Base-by-base conservation (phyloP, 2,888 invertebrate genomes). In the Archips crataeganus region DNA sequence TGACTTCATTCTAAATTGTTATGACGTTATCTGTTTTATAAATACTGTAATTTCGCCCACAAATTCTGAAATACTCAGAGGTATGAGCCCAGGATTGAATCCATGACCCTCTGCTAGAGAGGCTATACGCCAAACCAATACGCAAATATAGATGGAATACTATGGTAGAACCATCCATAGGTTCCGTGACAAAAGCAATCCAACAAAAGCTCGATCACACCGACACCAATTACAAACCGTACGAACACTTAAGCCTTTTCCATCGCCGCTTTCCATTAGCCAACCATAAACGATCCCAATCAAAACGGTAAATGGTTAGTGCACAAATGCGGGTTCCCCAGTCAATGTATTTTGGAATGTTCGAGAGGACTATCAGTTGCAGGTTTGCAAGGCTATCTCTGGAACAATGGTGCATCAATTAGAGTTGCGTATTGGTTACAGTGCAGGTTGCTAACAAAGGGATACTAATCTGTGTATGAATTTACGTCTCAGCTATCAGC, bases 301-400 rank as follows among this genome's bases (percentile, higher is more conserved):
- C 51, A 15, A 67, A 67, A 36, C n/a, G 42, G 2, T 11, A 32
- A 13, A 36, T 71, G 71, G n/a, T 66, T 51, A 61, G 15, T 51
- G 32, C 51, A 60, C 51, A 32, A 34, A 67, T 70, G 71, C 71
- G 61, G 61, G 66, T 47, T 51, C 54, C 42, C 34, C 71, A 15
- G 42, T 34, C 64, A 42, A 45, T 6, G 15, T 9, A n/a, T 11
- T 34, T 3, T 1, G 51, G 65, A 65, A 65, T n/a, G 36, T 51
- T 62, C 54, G 45, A 54, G 51, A 60, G 61, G 42, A 51, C 54
- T 62, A 72, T 72, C 67, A 62, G 72, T 72, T 62, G 72, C 72
- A 61, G 65, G 23, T 15, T 23, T 62, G 32, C 54, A 51, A 11
- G n/a, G 45, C 23, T 63, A 71, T 71, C 71, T 61, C 42, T 4